Evolutionary conservation across 2,797 vertebrate genomes (phyloP), one percentile per base, ranked within the genome.

Genomic region (Megalops cyprinoides): DNA sequence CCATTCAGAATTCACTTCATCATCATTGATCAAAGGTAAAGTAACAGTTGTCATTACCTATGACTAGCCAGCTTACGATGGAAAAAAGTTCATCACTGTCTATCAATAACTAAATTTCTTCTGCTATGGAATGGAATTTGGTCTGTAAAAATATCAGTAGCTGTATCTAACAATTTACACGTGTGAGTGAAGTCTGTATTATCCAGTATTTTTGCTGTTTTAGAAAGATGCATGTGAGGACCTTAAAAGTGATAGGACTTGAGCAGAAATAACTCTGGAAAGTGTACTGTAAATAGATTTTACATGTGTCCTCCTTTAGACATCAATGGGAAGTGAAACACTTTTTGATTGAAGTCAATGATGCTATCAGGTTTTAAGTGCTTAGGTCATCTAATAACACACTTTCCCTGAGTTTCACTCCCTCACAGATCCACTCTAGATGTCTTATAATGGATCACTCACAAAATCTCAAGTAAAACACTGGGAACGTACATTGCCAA

Each of bases 271-370:
- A 28, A 69, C 34, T 12, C 28, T 28, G 34, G 9, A 67, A 34
- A n/a, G 34, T 7, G n/a, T 60, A 55, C 39, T 39, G 23, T 42
- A 37, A 60, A 76, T 34, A 4, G 76, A 56, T 55, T n/a, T n/a
- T n/a, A n/a, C 76, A 58, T 77, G 49, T 77, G 76, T 53, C 60
- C 60, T n/a, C 14, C 37, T 55, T 55, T 14, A 55, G 53, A 1
- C 53, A 55, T 55, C 23, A 2, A 12, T 56, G 37, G 34, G 53
- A 51, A 20, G 53, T 76, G 49, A 44, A 34, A 60, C n/a, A 39
- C 62, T 31, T 5, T 34, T 1, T 67, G 31, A 15, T 12, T 37
- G 31, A 67, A 7, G 58, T 60, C 58, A 67, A 67, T 20, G 6
- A 67, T 62, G 39, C 31, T 67, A 4, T 31, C 14, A 9, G 20